A percentile compares a stretch with the other conserved stretches of the same genome.
Conservation (phyloP, 2,797 vertebrate genomes). For the Melanogrammus aeglefinus region DNA sequence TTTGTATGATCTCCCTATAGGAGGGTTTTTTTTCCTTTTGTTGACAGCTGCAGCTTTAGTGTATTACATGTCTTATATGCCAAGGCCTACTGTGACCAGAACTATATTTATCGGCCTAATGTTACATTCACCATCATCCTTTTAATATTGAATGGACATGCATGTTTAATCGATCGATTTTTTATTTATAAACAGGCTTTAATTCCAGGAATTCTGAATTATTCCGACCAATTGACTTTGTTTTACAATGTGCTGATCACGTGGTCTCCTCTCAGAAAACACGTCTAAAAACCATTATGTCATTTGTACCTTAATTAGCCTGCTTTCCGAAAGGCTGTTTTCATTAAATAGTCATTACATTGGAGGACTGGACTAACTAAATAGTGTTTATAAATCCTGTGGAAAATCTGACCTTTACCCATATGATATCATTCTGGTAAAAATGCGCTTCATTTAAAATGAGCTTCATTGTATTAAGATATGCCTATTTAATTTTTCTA, state of each 20-base stretch:
- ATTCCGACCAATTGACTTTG: neutral
- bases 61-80: neutral
- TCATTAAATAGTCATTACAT: neutral
- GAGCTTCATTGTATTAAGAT: neutral
- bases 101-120: neutral
- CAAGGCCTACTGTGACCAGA: neutral
- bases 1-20: neutral
- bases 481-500: too few relatives aligned
- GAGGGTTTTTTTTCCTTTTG: neutral
- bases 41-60: neutral
- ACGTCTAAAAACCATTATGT: slow-evolving; percentile 11
- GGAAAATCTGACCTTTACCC: too few relatives aligned
- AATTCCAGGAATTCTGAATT: neutral
- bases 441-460: too few relatives aligned
- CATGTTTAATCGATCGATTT: neutral
- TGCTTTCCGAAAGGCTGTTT: neutral
- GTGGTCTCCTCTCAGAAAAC: slow-evolving; percentile 50
- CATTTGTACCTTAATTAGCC: neutral
- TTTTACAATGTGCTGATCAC: slow-evolving; percentile 6
- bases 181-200: neutral
- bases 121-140: neutral
- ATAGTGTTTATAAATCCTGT: too few relatives aligned
- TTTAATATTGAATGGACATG: neutral
- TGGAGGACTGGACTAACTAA: neutral
- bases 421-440: too few relatives aligned